phyloP scores from a whole-genome alignment of 2,113 vertebrate species.

The Pachypanchax playfairii region DNA sequence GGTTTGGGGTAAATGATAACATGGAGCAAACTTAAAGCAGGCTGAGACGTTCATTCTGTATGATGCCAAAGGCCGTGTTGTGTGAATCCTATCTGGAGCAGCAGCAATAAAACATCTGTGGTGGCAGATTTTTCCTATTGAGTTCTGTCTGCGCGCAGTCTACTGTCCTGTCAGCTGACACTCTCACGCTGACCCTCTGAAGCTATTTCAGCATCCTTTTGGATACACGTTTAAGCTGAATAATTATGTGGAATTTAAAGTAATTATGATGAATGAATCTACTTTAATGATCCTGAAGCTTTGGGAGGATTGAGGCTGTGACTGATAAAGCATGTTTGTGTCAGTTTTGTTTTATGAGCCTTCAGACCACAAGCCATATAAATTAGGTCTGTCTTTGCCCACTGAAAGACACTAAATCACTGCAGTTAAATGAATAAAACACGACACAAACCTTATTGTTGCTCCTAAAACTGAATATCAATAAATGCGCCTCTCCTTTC shows the following conservation, averaged over 20 bases:
- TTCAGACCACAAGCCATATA: conserved; percentile 57
- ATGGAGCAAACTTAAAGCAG: conserved; percentile 44
- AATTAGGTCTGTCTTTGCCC: conserved; percentile 61
- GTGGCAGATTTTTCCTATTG: conserved; percentile 45
- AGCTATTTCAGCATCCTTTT: conserved; percentile 16
- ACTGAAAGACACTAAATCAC: conserved; percentile 64
- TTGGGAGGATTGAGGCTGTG: conserved; percentile 38
- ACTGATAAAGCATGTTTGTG: conserved; percentile 59
- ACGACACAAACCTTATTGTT: conserved; percentile 42
- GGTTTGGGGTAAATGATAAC: conserved; percentile 10
- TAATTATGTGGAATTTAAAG: conserved; percentile 55
- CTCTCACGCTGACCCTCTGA: conserved; percentile 23
- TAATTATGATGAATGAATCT: conserved; percentile 59
- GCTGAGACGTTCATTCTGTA: conserved; percentile 33
- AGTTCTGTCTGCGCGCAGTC: conserved; percentile 39
- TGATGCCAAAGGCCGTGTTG: conserved; percentile 54
- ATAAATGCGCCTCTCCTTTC: conserved; percentile 16
- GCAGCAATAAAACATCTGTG: conserved; percentile 51
- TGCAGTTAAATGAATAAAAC: conserved; percentile 65
- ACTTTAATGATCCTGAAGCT: conserved; percentile 49
- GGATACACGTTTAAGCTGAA: conserved; percentile 30
- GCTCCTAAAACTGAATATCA: conserved; percentile 26
- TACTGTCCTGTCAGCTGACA: conserved; percentile 27
- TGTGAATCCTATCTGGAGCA: conserved; percentile 47
- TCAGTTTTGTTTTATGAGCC: conserved; percentile 61